Evolutionary conservation across 2,888 invertebrate species (phyloP).

Genomic region (Ochropleura plecta): DNA sequence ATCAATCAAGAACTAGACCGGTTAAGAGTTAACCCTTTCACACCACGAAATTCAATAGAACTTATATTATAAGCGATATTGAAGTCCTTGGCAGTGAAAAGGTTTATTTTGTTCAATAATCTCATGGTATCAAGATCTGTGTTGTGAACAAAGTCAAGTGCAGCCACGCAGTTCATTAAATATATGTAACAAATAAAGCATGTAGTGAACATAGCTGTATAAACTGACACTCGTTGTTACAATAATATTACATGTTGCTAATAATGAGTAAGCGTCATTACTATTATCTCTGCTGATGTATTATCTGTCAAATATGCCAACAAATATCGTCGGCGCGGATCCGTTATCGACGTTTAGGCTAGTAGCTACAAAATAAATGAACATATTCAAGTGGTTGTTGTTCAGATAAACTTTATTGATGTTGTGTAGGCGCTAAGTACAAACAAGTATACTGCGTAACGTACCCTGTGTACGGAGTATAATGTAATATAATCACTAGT

Average conservation of each 20-base stretch:
- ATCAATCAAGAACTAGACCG: slow-evolving; percentile 11
- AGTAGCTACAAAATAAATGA: slow-evolving; percentile 80
- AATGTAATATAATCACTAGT: slow-evolving; percentile 67
- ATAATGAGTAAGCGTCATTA: slow-evolving; percentile 76
- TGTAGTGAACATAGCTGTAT: slow-evolving; percentile 70
- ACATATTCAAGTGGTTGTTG: slow-evolving; percentile 81
- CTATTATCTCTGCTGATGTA: slow-evolving; percentile 80
- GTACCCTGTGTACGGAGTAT: slow-evolving; percentile 68
- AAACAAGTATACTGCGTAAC: slow-evolving; percentile 67
- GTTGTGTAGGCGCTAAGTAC: slow-evolving; percentile 80
- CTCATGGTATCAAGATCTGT: slow-evolving; percentile 14
- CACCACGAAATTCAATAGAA: too few relatives aligned
- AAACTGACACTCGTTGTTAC: slow-evolving; percentile 70
- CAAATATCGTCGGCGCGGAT: slow-evolving; percentile 75
- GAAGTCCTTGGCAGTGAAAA: too few relatives aligned
- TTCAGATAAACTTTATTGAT: slow-evolving; percentile 83
- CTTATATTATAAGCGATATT: too few relatives aligned
- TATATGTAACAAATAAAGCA: slow-evolving; percentile 66
- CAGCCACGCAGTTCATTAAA: slow-evolving; percentile 73
- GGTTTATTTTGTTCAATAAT: slow-evolving; percentile 10
- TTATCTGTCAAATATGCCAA: slow-evolving; percentile 84
- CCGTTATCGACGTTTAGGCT: slow-evolving; percentile 78
- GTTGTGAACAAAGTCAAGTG: slow-evolving; percentile 41
- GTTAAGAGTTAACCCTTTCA: slow-evolving; percentile 9
- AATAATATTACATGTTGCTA: slow-evolving; percentile 75